Base-by-base conservation (phyloP, 2,113 vertebrate species). In the Mesitornis unicolor region DNA sequence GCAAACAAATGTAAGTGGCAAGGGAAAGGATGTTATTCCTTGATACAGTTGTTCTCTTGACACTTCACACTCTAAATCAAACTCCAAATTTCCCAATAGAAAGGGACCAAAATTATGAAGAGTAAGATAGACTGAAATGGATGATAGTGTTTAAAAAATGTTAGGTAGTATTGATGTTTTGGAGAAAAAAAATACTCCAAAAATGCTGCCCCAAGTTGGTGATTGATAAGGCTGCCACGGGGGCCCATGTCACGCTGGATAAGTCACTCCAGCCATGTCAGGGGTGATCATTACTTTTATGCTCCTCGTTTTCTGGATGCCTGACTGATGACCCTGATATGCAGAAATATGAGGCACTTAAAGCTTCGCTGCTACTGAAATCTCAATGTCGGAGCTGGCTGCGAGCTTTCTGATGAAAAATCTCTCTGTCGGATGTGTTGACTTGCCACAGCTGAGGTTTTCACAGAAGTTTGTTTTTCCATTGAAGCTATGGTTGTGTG, bases 271-370 rank as follows among this genome's bases (percentile, higher is more conserved):
- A 87, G 95, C 96, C 42, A 0, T 89, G 94, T 84, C 94, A 96
- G 86, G 36, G 89, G 89, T 96, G 91, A 92, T 78, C 89, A 92
- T 87, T 57, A 84, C 86, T 96, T 87, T 81, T 19, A 13, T 48
- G 73, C 43, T 84, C 73, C 84, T 64, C 3, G 3, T 87, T 86
- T 89, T 64, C 86, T 84, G 71, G 42, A 64, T 70, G 68, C 91
- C 76, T 93, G 94, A 68, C 47, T 90, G 92, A 84, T 0, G 21
- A 92, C 57, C 60, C 89, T 33, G 73, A 56, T 95, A 93, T 91
- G 95, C 96, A 96, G 94, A 97, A 92, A 91, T 92, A 90, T 36
- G 84, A 91, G 56, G 76, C 80, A 75, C 86, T 96, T 78, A 95
- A 69, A 95, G 83, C 61, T 54, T 7, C 54, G 80, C 51, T 75